Evolutionary conservation across 53 echinoderm and acorn worm species (phyloP).

Genomic region (Patiria pectinifera): DNA sequence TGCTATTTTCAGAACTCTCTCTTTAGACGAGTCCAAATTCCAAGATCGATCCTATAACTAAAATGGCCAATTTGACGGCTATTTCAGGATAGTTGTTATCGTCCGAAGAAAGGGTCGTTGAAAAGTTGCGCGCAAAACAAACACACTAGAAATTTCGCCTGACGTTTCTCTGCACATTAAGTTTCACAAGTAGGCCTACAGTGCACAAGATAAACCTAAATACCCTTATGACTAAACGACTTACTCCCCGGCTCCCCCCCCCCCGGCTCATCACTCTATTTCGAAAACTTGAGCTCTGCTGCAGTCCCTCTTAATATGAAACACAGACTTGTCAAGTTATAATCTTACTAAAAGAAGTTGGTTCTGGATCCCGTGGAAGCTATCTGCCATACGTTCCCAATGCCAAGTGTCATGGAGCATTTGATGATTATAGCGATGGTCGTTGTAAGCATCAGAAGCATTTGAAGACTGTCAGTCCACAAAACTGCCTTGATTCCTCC

Average conservation of each 20-base stretch:
- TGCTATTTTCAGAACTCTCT: no score
- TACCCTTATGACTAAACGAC: no score
- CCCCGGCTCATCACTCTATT: background rate
- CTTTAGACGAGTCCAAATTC: no score
- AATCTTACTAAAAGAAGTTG: conserved; percentile 19
- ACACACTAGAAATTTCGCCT: no score
- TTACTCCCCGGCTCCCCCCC: background rate
- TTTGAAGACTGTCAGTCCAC: conserved; percentile 53
- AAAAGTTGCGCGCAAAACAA: no score
- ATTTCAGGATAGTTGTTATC: no score
- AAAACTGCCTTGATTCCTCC: conserved; percentile 48
- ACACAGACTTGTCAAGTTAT: background rate
- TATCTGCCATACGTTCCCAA: conserved; percentile 4
- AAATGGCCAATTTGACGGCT: no score
- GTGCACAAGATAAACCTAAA: no score
- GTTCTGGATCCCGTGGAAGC: conserved; percentile 26
- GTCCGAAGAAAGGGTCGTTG: no score
- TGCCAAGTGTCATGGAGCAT: background rate
- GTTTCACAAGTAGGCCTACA: no score
- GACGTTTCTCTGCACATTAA: no score
- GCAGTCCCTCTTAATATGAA: background rate
- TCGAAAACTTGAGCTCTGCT: background rate
- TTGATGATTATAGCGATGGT: conserved; percentile 32
- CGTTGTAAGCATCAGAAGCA: conserved; percentile 25
- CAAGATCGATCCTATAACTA: no score